Evolutionary conservation across 2,888 invertebrate species (phyloP), one percentile per base, ranked within the genome.

Genomic region (Archips crataeganus): DNA sequence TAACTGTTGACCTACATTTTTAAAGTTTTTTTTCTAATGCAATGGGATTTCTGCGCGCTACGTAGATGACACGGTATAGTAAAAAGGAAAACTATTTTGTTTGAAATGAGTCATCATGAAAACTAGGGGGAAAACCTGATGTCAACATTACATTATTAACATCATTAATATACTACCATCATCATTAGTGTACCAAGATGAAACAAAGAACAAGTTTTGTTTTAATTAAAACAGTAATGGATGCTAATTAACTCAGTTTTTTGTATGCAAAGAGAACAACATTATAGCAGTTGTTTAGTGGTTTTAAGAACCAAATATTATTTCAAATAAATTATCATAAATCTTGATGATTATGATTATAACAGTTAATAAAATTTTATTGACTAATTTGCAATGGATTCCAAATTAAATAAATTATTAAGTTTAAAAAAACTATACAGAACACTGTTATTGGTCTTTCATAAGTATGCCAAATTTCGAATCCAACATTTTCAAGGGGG

Each of bases 1-100:
- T 81, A 79, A 82, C 82, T 80, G 81, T 78, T 92, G 93, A 93
- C 93, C 93, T 90, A 93, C 84, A 89, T 91, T 79, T 76, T 64
- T 34, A 9, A 36, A 23, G 39, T 69, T 64, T 69, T 60, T 45
- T 66, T 72, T 73, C 36, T 42, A 60, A 60, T 72, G 54, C 42
- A 68, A 57, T 59, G 39, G 49, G 5, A 59, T 59, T 49, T 51
- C 34, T 36, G 34, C 10, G 65, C 63, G 59, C n/a, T 68, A 45
- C 47, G 67, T 47, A 39, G 72, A 49, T 60, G 49, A 49, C 39
- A n/a, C 62, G 57, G 49, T 64, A 49, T 23, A 36, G 23, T 39
- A 0, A 59, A 15, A 32, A 51, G 23, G 61, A 54, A 65, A 70
- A 65, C 39, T 10, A 5, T 34, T 60, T 59, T 0, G 2, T 60